phyloP scores from a whole-genome alignment of 2,888 invertebrate species.

The Drosophila infuscata region DNA sequence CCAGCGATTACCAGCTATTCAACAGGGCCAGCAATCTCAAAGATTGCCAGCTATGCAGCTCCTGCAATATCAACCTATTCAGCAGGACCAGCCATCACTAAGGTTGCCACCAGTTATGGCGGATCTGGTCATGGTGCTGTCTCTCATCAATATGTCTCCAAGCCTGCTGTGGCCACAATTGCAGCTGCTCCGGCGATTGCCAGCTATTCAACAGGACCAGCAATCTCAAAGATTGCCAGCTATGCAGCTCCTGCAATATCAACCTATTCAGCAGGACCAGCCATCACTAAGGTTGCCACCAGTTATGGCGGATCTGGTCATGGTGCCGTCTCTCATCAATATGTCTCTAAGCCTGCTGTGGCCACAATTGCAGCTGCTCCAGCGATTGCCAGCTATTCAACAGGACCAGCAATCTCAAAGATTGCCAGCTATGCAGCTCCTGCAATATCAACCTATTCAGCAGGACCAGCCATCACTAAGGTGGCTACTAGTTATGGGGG shows the following conservation, averaged over 20 bases:
- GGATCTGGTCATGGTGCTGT: constrained; percentile 20
- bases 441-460: not conserved
- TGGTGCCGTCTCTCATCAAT: constrained; percentile 43
- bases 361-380: constrained; percentile 40
- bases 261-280: no score
- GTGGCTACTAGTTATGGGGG: no score
- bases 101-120: fast-evolving
- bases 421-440: constrained; percentile 67
- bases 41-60: not conserved
- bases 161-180: constrained; percentile 39
- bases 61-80: not conserved
- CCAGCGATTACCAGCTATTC: constrained; percentile 37
- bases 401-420: constrained; percentile 50
- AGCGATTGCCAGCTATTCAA: constrained; percentile 6
- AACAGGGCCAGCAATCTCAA: constrained; percentile 38
- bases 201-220: constrained; percentile 23
- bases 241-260: no score
- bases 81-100: not conserved
- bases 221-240: constrained; percentile 5
- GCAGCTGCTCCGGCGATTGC: no score
- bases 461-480: no score
- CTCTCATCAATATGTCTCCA: constrained; percentile 68
- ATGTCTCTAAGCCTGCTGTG: constrained; percentile 70
- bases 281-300: no score
- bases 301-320: no score